Evolutionary conservation across 2,888 invertebrate species (phyloP), one percentile per base, ranked within the genome.

Genomic region (Polydrusus pterygomalis): DNA sequence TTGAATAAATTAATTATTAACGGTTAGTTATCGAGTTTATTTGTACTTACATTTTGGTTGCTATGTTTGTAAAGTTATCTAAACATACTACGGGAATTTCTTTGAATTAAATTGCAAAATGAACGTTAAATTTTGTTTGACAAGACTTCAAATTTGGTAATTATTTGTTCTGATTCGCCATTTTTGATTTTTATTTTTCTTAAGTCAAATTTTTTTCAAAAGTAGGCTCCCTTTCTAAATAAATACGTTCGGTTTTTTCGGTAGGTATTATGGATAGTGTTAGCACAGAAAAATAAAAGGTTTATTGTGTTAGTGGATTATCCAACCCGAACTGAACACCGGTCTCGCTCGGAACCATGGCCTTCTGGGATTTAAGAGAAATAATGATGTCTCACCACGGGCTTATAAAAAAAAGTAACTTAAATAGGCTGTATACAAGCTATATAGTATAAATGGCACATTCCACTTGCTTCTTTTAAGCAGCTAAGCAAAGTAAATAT

Each of bases 31-130:
- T 38, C 63, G 67, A 45, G 17, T 77, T 43, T 60, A 30, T 20
- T 49, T 58, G 25, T 74, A 80, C 81, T 75, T 74, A 81, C 81
- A 79, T 81, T 80, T 80, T 79, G 77, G 74, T 62, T 78, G 56
- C 70, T 74, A 69, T 56, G 64, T 64, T 63, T 73, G 65, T 64
- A 70, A 70, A 76, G 64, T 78, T 79, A 74, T 77, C 40, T 56
- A 40, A 47, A 70, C 78, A 78, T 78, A 72, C 70, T 74, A 78
- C 74, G 63, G 56, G 40, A 74, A 70, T 74, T 78, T 78, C 10
- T 65, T 68, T 74, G 17, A 68, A 70, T 78, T 74, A 58, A 71
- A 72, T 63, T 45, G 20, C 8, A 65, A 64, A 77, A 76, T 56
- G 45, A 58, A 70, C 67, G 76, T 78, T 45, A 68, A 68, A 56